Base-by-base conservation (phyloP, 2,888 invertebrate genomes). In the Erpobdella octoculata region DNA sequence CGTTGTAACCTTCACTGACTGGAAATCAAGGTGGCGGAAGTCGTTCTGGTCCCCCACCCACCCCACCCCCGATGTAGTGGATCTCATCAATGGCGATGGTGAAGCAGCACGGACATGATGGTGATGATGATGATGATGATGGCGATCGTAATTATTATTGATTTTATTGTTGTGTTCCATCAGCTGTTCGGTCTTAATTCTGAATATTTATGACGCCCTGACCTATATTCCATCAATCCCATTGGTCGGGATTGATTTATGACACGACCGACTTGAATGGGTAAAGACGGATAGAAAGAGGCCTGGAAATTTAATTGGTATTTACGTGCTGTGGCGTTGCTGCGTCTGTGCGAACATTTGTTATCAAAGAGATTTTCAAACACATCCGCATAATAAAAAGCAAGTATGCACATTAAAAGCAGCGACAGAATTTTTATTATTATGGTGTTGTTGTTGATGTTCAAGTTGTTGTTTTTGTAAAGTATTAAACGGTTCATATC, bases 91-190 rank as follows among this genome's bases (percentile, higher is more conserved):
- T 8, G 5, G 4, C 8, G 53, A 18, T 53, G 53, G 28, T 53
- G 53, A 53, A 25, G 53, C n/a, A 62, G 31, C n/a, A n/a, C n/a
- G 62, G 62, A 33, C 28, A 12, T 33, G 62, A 62, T 62, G 62
- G 35, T 62, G 62, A 62, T 62, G 62, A 62, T 62, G 31, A 35
- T 62, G 62, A 62, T 62, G 62, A n/a, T 62, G 62, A 62, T 62
- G n/a, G 33, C 31, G 33, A 62, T 28, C 53, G 53, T 6, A 21
- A 28, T 53, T 53, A 53, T 53, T 53, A 53, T 53, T 53, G 53
- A 25, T 53, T 25, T 53, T 53, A 53, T 53, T 28, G 21, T 53
- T 53, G 53, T n/a, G n/a, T n/a, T n/a, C 53, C 28, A 28, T 53
- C 53, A 53, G 53, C 28, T 28, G 53, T 53, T 53, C 53, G 53